Percentiles rank a stretch among this genome's conserved stretches.
Conservation (phyloP, 2,113 vertebrate species). For the Panthera leo region DNA sequence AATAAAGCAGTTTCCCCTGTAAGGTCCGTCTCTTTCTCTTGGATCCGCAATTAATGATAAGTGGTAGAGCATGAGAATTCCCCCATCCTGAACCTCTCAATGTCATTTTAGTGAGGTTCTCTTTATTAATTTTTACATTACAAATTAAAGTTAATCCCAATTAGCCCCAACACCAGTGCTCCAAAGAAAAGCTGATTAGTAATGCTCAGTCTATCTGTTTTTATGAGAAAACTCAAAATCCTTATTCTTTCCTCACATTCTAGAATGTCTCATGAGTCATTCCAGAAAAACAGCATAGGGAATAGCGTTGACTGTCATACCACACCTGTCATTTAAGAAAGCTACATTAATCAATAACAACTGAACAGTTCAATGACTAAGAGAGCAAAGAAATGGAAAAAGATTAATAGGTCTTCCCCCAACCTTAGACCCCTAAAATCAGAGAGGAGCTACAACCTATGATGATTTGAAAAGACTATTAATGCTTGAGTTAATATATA, state of each 20-base stretch:
- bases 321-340: slow-evolving; percentile 68
- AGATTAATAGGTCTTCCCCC: slow-evolving; percentile 74
- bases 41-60: background rate
- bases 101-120: background rate
- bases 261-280: slow-evolving; percentile 59
- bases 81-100: background rate
- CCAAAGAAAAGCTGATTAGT: slow-evolving; percentile 13
- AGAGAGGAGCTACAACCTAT: slow-evolving; percentile 56
- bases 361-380: slow-evolving; percentile 64
- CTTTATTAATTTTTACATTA: background rate
- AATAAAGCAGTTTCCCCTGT: background rate
- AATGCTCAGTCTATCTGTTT: background rate
- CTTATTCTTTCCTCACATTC: slow-evolving; percentile 16
- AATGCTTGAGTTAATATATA: slow-evolving; percentile 75
- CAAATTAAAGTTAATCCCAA: slow-evolving; percentile 8
- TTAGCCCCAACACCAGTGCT: background rate
- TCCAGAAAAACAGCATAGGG: slow-evolving; percentile 49
- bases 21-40: background rate
- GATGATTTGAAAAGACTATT: slow-evolving; percentile 71
- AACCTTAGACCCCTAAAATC: slow-evolving; percentile 77
- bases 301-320: slow-evolving; percentile 27
- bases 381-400: slow-evolving; percentile 58
- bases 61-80: background rate
- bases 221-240: slow-evolving; percentile 39
- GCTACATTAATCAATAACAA: slow-evolving; percentile 76